phyloP scores from a whole-genome alignment of 2,797 vertebrate genomes.

The Salarias fasciatus region DNA sequence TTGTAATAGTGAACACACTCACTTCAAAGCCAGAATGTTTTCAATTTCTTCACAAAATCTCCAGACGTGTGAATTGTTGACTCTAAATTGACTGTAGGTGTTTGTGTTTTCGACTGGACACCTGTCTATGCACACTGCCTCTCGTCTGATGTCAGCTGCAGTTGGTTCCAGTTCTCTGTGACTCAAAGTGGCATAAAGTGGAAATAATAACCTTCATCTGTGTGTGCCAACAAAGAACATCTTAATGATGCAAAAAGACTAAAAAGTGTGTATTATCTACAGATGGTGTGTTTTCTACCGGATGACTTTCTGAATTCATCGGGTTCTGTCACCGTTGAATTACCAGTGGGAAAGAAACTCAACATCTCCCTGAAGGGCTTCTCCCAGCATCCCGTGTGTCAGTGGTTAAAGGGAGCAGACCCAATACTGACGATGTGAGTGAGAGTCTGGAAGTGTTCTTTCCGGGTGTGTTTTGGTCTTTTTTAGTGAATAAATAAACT shows the following conservation, averaged over 20 bases:
- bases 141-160: too few species aligned
- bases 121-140: too few species aligned
- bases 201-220: too few species aligned
- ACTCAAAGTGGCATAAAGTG: too few species aligned
- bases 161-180: too few species aligned
- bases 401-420: conserved; percentile 32
- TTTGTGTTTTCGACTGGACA: too few species aligned
- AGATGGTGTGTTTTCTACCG: conserved; percentile 45
- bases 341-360: conserved; percentile 53
- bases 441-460: neutral
- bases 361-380: conserved; percentile 48
- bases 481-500: neutral
- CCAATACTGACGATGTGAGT: conserved; percentile 35
- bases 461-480: neutral
- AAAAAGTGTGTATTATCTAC: conserved; percentile 10
- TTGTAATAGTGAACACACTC: too few species aligned
- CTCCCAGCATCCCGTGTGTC: conserved; percentile 34
- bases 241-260: neutral
- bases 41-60: too few species aligned
- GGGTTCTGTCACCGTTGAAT: conserved; percentile 24
- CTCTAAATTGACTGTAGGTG: too few species aligned
- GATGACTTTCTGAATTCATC: conserved; percentile 33
- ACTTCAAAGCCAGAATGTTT: too few species aligned
- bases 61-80: too few species aligned
- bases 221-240: too few species aligned